Base-by-base conservation (phyloP, 2,797 vertebrate genomes). In the Acropternis orthonyx region DNA sequence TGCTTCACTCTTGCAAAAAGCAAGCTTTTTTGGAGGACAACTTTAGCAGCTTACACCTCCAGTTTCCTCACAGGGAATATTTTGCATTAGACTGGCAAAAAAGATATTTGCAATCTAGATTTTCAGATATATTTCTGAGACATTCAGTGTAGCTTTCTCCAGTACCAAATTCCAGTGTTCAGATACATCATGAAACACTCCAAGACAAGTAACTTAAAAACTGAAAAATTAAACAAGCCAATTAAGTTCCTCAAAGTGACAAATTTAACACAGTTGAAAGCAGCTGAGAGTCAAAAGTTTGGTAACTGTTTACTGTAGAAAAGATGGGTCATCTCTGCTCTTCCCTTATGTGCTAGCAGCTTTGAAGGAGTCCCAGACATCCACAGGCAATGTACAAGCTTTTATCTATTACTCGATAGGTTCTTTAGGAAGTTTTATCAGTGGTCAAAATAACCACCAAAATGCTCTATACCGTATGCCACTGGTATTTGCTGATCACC, bases 1-100 rank as follows among this genome's bases (percentile, higher is more conserved):
- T 76, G 49, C 37, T 80, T 68, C 46, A 65, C 37, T 87, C 65
- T 74, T 41, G 36, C 52, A 91, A 78, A 90, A 85, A 71, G 7
- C 22, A 61, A 13, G 5, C 0, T 23, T 85, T 88, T 87, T 46
- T 44, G 30, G 71, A 91, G 72, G 78, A 74, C 63, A 75, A 2
- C 22, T 94, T 92, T 5, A 90, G 37, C 77, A 81, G 26, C 46
- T 92, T 83, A 88, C 61, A 85, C 84, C 71, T 92, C 86, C 86
- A n/a, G 49, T 65, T 87, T 87, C 81, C 78, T 85, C 75, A 80
- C 22, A 63, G 21, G 34, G 72, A 74, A 22, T 71, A 91, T 58
- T 74, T 55, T 51, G 22, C 72, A 75, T 68, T 68, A 81, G 73
- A 66, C n/a, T 37, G 36, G 14, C 26, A 92, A 67, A 74, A 68